A percentile compares a stretch with the other conserved stretches of the same genome.
These are phyloP conservation scores for Phaedon cochleariae DNA, from an alignment of 2,888 invertebrate species.

Conservation along the genomic window DNA sequence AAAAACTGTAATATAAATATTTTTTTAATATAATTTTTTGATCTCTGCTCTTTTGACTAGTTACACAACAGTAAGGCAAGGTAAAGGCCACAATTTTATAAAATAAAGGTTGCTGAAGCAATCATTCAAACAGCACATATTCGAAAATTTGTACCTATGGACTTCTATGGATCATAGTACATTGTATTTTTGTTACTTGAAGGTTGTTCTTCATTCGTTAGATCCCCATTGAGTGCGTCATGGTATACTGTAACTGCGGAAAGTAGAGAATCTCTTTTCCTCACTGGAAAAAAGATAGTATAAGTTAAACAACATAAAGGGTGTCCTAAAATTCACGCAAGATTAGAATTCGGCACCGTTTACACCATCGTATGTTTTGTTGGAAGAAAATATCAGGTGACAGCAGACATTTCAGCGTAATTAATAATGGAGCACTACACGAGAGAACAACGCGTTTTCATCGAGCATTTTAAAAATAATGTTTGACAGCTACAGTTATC, in stretches of 20 bases:
- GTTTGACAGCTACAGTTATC: too few species aligned
- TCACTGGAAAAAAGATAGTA: conserved; percentile 34
- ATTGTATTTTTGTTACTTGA: conserved; percentile 36
- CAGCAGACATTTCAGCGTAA: too few species aligned
- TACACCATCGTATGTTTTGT: too few species aligned
- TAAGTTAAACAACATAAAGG: not conserved
- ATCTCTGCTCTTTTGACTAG: not conserved
- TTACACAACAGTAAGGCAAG: not conserved
- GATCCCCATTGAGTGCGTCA: conserved; percentile 48
- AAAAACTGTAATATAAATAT: too few species aligned
- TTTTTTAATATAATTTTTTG: too few species aligned
- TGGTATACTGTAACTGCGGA: conserved; percentile 47
- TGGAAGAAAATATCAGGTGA: too few species aligned
- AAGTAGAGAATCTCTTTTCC: conserved; percentile 48
- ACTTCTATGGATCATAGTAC: conserved; percentile 43
- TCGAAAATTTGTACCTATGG: too few species aligned
- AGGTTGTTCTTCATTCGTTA: conserved; percentile 28
- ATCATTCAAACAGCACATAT: too few species aligned
- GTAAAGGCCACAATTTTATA: not conserved
- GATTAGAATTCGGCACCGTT: too few species aligned
- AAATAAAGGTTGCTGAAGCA: not conserved
- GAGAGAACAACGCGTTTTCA: too few species aligned
- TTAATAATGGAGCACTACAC: too few species aligned
- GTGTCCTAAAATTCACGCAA: not conserved
- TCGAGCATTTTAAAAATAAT: too few species aligned